Conservation (phyloP, 1,140 invertebrate genomes). For the Asbolus verrucosus region DNA sequence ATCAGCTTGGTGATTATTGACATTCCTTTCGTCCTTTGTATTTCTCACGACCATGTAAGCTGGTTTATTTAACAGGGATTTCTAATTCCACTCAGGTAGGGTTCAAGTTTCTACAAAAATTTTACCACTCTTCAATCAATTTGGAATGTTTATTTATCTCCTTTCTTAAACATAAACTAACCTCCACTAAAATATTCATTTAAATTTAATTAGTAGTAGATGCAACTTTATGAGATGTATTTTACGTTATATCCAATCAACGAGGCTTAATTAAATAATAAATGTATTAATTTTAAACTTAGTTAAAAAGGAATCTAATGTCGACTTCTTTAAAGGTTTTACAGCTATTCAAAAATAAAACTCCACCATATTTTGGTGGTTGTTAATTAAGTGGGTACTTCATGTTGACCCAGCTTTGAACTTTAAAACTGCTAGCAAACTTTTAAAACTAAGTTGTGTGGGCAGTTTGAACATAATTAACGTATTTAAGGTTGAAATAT, state of each 20-base stretch:
- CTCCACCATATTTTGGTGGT: too few species aligned
- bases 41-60: slow-evolving; percentile 24
- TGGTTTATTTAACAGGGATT: slow-evolving; percentile 33
- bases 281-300: slow-evolving; percentile 18
- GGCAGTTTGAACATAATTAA: too few species aligned
- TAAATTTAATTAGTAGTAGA: slow-evolving; percentile 2
- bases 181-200: slow-evolving; percentile 14
- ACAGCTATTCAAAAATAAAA: too few species aligned
- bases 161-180: slow-evolving; percentile 3
- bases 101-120: slow-evolving; percentile 9
- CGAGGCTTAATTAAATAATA: slow-evolving; percentile 11
- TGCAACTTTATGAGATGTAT: background rate
- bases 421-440: too few species aligned
- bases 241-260: slow-evolving; percentile 7
- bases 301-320: slow-evolving; percentile 9
- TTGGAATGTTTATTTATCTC: background rate
- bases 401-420: too few species aligned
- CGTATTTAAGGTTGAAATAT: too few species aligned
- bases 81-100: slow-evolving; percentile 31
- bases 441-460: too few species aligned
- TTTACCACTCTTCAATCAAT: background rate
- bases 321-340: too few species aligned
- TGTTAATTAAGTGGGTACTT: too few species aligned
- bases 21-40: slow-evolving; percentile 32
- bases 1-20: slow-evolving; percentile 30